Percentiles rank a stretch among this genome's conserved stretches.
Evolutionary conservation across 2,113 vertebrate species (phyloP).

Genomic region (Zapus hudsonius): DNA sequence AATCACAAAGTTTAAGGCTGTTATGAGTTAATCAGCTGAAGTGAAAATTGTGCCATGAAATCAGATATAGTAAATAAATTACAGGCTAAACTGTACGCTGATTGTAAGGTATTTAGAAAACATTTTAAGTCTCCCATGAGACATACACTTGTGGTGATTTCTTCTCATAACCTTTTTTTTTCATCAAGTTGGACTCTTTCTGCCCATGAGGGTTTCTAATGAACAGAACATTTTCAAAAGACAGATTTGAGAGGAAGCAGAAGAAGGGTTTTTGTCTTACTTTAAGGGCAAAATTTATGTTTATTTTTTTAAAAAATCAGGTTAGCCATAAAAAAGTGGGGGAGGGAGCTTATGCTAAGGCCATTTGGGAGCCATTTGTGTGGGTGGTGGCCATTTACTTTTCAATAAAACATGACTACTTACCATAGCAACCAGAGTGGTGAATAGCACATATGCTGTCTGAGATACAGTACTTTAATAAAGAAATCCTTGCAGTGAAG

Average conservation of each 20-base stretch:
- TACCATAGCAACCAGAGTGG: constrained; percentile 83
- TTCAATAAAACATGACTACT: constrained; percentile 83
- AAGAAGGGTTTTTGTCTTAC: constrained; percentile 5
- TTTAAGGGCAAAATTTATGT: constrained; percentile 1
- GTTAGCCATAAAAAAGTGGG: constrained; percentile 19
- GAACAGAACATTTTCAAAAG: not conserved
- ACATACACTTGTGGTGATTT: not conserved
- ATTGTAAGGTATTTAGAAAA: not conserved
- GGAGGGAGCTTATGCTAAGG: constrained; percentile 53
- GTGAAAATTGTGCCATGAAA: not conserved
- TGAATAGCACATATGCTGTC: constrained; percentile 39
- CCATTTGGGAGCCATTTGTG: constrained; percentile 68
- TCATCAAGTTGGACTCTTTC: not conserved
- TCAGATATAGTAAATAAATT: not conserved
- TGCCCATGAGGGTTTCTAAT: not conserved
- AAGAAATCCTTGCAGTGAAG: constrained; percentile 62
- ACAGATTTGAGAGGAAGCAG: not conserved
- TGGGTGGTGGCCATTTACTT: constrained; percentile 77
- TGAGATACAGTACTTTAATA: constrained; percentile 74
- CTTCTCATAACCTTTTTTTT: not conserved
- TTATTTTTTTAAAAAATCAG: constrained; percentile 14
- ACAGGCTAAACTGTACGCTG: not conserved
- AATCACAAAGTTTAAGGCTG: not conserved
- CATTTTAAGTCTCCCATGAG: not conserved
- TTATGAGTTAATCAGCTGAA: not conserved